Evolutionary conservation across 2,797 vertebrate species (phyloP).

Genomic region (Halcyon smyrnensis): DNA sequence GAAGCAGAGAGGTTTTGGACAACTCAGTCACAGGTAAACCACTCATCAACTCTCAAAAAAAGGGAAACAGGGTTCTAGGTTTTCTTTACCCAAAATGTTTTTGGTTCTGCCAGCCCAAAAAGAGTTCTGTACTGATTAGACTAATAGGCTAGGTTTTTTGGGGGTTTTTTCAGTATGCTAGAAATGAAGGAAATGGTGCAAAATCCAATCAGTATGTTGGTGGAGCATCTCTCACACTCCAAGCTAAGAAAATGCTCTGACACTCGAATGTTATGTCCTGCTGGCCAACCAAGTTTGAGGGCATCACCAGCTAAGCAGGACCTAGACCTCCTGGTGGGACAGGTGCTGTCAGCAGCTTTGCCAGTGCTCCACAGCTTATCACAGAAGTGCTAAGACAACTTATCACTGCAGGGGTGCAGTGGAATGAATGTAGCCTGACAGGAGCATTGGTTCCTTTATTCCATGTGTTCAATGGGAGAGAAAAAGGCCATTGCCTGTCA

Average conservation of each 20-base stretch:
- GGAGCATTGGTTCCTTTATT: neutral
- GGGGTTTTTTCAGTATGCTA: rapidly evolving
- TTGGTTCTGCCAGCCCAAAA: neutral
- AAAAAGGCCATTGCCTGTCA: neutral
- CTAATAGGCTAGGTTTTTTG: neutral
- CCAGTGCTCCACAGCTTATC: neutral
- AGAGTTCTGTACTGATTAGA: neutral
- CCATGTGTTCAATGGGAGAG: neutral
- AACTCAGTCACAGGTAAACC: neutral
- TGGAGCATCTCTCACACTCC: neutral
- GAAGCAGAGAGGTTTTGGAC: neutral
- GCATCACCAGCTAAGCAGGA: neutral
- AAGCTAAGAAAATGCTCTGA: neutral
- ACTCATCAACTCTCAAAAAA: neutral
- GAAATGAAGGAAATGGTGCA: neutral
- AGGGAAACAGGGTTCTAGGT: neutral
- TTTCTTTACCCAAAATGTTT: neutral
- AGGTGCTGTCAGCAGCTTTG: neutral
- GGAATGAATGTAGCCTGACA: neutral
- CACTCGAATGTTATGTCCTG: rapidly evolving
- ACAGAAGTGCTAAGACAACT: rapidly evolving
- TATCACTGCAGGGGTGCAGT: neutral
- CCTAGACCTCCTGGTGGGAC: neutral
- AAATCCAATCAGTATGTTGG: rapidly evolving
- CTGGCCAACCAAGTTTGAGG: neutral